Percentiles rank a stretch among this genome's conserved stretches.
These are phyloP conservation scores for Aplocera efformata DNA, from an alignment of 2,888 invertebrate genomes.

Conservation along the genomic window DNA sequence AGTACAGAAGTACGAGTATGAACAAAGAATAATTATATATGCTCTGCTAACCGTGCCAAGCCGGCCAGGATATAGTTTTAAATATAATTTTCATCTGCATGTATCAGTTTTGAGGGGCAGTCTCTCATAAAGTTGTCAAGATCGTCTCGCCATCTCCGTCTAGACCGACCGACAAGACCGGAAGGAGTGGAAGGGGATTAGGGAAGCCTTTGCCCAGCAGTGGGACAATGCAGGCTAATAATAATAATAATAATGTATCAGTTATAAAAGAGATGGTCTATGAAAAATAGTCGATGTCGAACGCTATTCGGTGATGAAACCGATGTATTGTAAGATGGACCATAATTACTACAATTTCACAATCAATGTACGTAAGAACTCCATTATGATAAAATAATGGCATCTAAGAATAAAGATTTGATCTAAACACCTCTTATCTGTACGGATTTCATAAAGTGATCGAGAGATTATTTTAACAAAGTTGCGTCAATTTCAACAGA, in stretches of 20 bases:
- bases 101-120: too few relatives aligned
- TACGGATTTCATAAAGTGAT: conserved; percentile 27
- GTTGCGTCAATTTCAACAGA: conserved; percentile 23
- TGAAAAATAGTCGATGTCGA: conserved; percentile 32
- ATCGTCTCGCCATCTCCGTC: too few relatives aligned
- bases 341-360: conserved; percentile 26
- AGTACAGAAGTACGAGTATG: too few relatives aligned
- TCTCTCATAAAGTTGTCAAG: too few relatives aligned
- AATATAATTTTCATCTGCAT: too few relatives aligned
- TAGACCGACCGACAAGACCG: too few relatives aligned
- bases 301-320: conserved; percentile 25
- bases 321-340: conserved; percentile 22
- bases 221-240: too few relatives aligned
- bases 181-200: conserved; percentile 4
- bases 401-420: conserved; percentile 24
- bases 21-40: too few relatives aligned
- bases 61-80: too few relatives aligned
- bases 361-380: conserved; percentile 25
- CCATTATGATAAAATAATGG: conserved; percentile 29
- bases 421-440: conserved; percentile 25
- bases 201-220: too few relatives aligned
- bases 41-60: too few relatives aligned
- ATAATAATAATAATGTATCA: too few relatives aligned
- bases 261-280: conserved; percentile 33
- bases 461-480: conserved; percentile 25